Conservation (phyloP, 2,888 invertebrate species). For the Acleris literana region DNA sequence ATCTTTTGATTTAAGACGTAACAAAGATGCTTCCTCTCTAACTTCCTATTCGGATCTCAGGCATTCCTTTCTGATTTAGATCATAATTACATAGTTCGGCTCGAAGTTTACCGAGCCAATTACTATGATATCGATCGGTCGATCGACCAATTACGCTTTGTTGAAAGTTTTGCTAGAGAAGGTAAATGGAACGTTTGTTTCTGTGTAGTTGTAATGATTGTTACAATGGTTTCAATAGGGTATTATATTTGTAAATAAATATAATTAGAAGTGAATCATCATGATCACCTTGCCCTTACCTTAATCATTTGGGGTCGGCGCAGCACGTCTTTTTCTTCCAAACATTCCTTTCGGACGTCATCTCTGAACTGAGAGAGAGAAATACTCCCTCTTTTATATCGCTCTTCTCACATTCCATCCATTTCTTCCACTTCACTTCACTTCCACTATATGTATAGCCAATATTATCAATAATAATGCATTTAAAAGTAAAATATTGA, state of each 20-base stretch:
- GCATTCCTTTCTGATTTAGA: conserved; percentile 41
- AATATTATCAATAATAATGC: too few relatives aligned
- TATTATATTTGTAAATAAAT: conserved; percentile 21
- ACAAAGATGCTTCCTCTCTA: conserved; percentile 51
- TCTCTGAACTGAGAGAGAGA: too few relatives aligned
- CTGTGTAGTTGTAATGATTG: conserved; percentile 44
- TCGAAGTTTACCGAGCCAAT: conserved; percentile 65
- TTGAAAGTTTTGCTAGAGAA: conserved; percentile 53
- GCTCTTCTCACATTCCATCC: too few relatives aligned
- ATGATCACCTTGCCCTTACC: too few relatives aligned
- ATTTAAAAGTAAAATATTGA: too few relatives aligned
- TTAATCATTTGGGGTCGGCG: too few relatives aligned
- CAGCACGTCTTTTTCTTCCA: too few relatives aligned
- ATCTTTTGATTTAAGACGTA: conserved; percentile 39
- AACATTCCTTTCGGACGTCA: too few relatives aligned
- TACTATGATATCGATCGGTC: conserved; percentile 68
- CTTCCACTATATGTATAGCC: too few relatives aligned
- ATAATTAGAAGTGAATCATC: background rate
- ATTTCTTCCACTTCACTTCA: too few relatives aligned
- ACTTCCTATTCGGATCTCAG: conserved; percentile 52
- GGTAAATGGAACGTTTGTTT: conserved; percentile 47
- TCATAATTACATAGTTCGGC: conserved; percentile 52
- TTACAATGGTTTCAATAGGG: conserved; percentile 24
- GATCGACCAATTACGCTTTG: conserved; percentile 62
- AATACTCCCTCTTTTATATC: too few relatives aligned